A percentile compares a stretch with the other conserved stretches of the same genome.
These are phyloP conservation scores for Apistogramma diplotaenia DNA, from an alignment of 2,113 vertebrate species.

Conservation along the genomic window DNA sequence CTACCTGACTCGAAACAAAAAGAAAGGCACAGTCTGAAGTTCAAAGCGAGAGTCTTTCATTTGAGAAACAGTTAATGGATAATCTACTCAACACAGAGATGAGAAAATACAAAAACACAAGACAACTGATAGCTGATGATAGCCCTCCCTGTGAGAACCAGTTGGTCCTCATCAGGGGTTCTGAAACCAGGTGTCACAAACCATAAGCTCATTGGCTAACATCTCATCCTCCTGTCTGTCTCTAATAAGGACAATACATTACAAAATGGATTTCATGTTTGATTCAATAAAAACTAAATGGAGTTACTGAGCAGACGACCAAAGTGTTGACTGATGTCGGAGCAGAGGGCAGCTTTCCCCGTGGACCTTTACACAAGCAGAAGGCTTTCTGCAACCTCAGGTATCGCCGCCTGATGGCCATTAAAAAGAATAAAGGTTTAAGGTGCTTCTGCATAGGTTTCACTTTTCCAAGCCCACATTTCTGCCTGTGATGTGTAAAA, in stretches of 20 bases:
- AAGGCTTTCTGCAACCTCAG: not conserved
- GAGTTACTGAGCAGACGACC: not conserved
- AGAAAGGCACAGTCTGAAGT: conserved; percentile 25
- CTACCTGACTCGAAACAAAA: not conserved
- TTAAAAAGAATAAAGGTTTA: not conserved
- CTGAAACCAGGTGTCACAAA: not conserved
- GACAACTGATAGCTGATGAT: not conserved
- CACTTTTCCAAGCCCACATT: not conserved
- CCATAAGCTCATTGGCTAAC: not conserved
- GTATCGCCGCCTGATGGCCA: not conserved
- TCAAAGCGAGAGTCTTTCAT: not conserved
- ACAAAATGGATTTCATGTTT: not conserved
- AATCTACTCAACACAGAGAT: not conserved
- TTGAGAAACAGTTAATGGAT: not conserved
- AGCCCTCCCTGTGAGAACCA: not conserved
- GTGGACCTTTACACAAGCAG: not conserved
- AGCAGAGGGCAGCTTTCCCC: not conserved
- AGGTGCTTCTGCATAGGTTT: not conserved
- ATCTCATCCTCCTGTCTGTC: not conserved
- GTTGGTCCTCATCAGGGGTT: not conserved
- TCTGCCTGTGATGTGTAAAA: not conserved
- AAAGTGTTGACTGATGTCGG: not conserved
- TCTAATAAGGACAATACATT: not conserved
- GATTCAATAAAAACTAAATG: not conserved
- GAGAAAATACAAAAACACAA: not conserved